A percentile compares a stretch with the other conserved stretches of the same genome.
Conservation (phyloP, 2,797 vertebrate species). For the Smutsia temminckii region DNA sequence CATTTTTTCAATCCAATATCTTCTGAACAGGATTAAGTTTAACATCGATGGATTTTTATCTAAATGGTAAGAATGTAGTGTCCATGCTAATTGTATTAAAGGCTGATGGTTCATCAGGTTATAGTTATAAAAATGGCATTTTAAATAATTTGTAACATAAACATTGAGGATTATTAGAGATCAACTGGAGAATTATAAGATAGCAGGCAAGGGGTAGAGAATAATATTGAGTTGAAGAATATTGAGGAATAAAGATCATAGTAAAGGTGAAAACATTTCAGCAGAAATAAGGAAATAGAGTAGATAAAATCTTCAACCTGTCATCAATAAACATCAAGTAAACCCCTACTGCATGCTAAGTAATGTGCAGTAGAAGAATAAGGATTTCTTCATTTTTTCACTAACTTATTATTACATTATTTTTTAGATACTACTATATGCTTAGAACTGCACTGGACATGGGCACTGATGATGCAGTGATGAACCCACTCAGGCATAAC, state of each 20-base stretch:
- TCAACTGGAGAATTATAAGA: not conserved
- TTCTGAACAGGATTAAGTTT: not conserved
- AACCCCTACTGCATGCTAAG: not conserved
- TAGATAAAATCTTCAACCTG: not conserved
- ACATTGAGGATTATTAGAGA: not conserved
- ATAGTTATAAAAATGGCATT: not conserved
- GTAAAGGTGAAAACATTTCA: conserved; percentile 9
- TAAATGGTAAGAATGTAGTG: not conserved
- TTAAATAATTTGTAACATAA: not conserved
- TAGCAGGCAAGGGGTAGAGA: not conserved
- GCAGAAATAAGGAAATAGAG: not conserved
- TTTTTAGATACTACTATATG: not conserved
- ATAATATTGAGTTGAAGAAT: not conserved
- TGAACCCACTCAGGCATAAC: not conserved
- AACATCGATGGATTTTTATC: not conserved
- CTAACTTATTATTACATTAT: not conserved
- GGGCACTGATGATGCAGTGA: not conserved
- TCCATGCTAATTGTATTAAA: not conserved
- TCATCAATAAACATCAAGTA: not conserved
- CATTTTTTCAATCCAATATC: not conserved
- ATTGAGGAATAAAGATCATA: conserved; percentile 7
- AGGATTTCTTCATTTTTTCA: not conserved
- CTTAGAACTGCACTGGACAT: not conserved
- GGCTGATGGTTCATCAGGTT: not conserved
- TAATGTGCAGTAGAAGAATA: not conserved